These are phyloP conservation scores for Drosophila sp. DNA, from an alignment of 1,140 invertebrate species.

Conservation along the genomic window DNA sequence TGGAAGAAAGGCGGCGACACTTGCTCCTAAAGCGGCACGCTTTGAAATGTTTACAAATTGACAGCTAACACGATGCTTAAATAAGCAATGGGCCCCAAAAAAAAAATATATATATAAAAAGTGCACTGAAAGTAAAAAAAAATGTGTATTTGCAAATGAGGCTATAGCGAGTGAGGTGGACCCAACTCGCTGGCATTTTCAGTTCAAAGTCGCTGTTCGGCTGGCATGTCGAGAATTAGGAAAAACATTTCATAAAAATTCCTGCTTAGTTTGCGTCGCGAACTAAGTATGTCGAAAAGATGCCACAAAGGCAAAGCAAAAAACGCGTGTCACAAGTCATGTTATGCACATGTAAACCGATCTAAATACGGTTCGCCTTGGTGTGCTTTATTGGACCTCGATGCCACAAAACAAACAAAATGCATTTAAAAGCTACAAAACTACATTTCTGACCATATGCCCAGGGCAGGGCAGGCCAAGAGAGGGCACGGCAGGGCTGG, in stretches of 20 bases:
- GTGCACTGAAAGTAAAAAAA: slow-evolving; percentile 16
- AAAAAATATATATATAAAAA: slow-evolving; percentile 11
- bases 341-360: slow-evolving; percentile 77
- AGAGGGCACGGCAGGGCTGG: slow-evolving; percentile 29
- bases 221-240: slow-evolving; percentile 62
- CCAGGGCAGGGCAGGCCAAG: slow-evolving; percentile 14
- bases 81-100: slow-evolving; percentile 55
- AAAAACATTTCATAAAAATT: slow-evolving; percentile 76
- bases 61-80: slow-evolving; percentile 73
- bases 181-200: slow-evolving; percentile 45
- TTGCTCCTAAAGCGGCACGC: slow-evolving; percentile 56
- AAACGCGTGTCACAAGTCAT: slow-evolving; percentile 65
- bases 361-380: slow-evolving; percentile 68
- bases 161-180: not conserved
- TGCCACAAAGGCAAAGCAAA: slow-evolving; percentile 18
- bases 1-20: slow-evolving; percentile 47
- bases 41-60: slow-evolving; percentile 71
- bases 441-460: slow-evolving; percentile 64
- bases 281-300: slow-evolving; percentile 1
- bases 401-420: slow-evolving; percentile 75
- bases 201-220: slow-evolving; percentile 63
- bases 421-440: slow-evolving; percentile 82
- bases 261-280: slow-evolving; percentile 29
- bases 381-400: slow-evolving; percentile 70
- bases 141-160: slow-evolving; percentile 7